These are phyloP conservation scores for Drosophila fungiperda DNA, from an alignment of 2,888 invertebrate genomes.

Conservation along the genomic window DNA sequence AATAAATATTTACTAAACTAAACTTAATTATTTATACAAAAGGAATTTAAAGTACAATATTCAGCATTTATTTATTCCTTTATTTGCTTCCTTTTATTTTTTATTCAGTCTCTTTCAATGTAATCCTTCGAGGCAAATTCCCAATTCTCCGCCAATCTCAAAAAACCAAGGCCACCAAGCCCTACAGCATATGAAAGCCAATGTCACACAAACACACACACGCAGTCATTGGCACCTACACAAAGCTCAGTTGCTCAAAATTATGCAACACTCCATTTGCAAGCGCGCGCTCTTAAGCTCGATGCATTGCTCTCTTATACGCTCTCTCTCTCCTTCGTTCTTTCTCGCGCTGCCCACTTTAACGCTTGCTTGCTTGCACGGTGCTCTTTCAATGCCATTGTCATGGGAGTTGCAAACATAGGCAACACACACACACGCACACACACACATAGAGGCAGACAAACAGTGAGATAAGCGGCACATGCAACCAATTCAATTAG, in stretches of 20 bases:
- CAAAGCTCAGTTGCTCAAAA: constrained; percentile 60
- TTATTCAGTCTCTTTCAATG: background rate
- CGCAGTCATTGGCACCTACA: constrained; percentile 34
- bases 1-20: background rate
- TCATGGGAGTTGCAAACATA: constrained; percentile 64
- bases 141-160: constrained; percentile 10
- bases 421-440: constrained; percentile 22
- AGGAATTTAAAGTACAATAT: background rate
- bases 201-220: constrained; percentile 48
- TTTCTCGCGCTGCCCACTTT: constrained; percentile 18
- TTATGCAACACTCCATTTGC: constrained; percentile 68
- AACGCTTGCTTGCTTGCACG: constrained; percentile 42
- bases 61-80: background rate
- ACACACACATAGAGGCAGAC: constrained; percentile 4
- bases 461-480: constrained; percentile 47
- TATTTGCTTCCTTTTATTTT: background rate
- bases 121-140: constrained; percentile 22
- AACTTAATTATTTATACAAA: background rate
- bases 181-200: constrained; percentile 51
- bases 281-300: constrained; percentile 44
- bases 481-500: constrained; percentile 78
- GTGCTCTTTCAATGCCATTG: constrained; percentile 80
- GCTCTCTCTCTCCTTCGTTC: constrained; percentile 13
- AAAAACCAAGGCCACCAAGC: constrained; percentile 73
- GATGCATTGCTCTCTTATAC: constrained; percentile 10